Conservation (phyloP, 2,888 invertebrate genomes). For the Oscheius sp. region DNA sequence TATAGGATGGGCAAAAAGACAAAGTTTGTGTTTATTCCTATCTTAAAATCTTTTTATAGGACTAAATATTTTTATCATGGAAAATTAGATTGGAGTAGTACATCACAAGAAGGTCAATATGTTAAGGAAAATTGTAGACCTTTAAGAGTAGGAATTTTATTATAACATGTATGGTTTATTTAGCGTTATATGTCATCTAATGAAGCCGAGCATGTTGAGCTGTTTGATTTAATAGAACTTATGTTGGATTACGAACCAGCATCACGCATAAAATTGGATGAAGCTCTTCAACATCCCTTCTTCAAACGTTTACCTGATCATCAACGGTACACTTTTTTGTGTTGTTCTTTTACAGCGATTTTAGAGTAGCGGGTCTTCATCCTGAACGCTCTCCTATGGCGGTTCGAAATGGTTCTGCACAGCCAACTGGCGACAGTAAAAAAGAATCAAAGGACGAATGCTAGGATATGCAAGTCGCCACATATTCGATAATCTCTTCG, state of each 20-base stretch:
- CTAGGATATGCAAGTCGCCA: not conserved
- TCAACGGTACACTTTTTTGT: constrained; percentile 36
- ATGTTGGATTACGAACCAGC: constrained; percentile 98
- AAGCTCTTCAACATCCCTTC: constrained; percentile 91
- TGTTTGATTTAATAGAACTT: constrained; percentile 92
- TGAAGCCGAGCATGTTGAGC: constrained; percentile 88
- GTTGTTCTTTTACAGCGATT: not conserved
- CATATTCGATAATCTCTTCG: not conserved
- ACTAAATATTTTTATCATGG: constrained; percentile 98
- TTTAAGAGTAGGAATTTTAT: constrained; percentile 80
- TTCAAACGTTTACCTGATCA: constrained; percentile 77
- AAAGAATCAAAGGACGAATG: not conserved
- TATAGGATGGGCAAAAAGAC: constrained; percentile 81
- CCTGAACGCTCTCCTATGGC: constrained; percentile 21
- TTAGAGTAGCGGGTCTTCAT: constrained; percentile 22
- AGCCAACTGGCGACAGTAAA: constrained; percentile 3
- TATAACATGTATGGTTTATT: not conserved
- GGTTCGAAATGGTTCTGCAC: constrained; percentile 19
- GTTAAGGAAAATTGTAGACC: constrained; percentile 98
- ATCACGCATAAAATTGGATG: constrained; percentile 86
- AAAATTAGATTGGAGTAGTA: constrained; percentile 96
- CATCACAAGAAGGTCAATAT: constrained; percentile 94
- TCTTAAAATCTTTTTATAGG: constrained; percentile 76
- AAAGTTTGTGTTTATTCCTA: constrained; percentile 77
- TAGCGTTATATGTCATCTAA: constrained; percentile 90